phyloP scores from a whole-genome alignment of 2,888 invertebrate genomes.

The Cremastinae sp. region DNA sequence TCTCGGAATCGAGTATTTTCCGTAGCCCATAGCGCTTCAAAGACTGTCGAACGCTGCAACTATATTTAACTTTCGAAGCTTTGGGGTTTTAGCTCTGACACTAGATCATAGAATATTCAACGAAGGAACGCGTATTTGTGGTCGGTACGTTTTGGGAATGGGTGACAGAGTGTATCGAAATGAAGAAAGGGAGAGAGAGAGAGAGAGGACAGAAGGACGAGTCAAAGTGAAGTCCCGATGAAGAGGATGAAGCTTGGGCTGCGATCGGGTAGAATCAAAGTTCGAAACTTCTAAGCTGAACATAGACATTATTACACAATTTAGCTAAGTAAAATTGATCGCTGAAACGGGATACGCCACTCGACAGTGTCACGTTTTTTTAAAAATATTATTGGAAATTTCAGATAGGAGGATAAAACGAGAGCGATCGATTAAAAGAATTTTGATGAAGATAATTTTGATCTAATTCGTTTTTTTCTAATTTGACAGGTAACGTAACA shows the following conservation, averaged over 20 bases:
- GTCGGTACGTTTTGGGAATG: slow-evolving; percentile 34
- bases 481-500: not conserved
- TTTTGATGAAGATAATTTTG: too few relatives aligned
- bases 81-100: slow-evolving; percentile 50
- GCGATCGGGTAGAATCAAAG: slow-evolving; percentile 42
- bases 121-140: slow-evolving; percentile 40
- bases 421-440: too few relatives aligned
- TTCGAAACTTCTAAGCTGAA: slow-evolving; percentile 35
- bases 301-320: too few relatives aligned
- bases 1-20: slow-evolving; percentile 42
- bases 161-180: slow-evolving; percentile 38
- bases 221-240: too few relatives aligned
- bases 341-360: too few relatives aligned
- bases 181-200: slow-evolving; percentile 12
- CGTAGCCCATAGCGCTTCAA: slow-evolving; percentile 36
- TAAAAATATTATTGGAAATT: too few relatives aligned
- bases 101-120: slow-evolving; percentile 54
- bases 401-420: too few relatives aligned
- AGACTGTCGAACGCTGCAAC: slow-evolving; percentile 41
- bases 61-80: slow-evolving; percentile 55
- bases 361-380: too few relatives aligned
- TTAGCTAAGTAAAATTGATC: too few relatives aligned
- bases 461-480: not conserved
- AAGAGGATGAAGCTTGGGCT: slow-evolving; percentile 36
- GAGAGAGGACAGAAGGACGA: slow-evolving; percentile 7